These are phyloP conservation scores for Unio pictorum DNA, from an alignment of 2,888 invertebrate genomes.

Conservation along the genomic window DNA sequence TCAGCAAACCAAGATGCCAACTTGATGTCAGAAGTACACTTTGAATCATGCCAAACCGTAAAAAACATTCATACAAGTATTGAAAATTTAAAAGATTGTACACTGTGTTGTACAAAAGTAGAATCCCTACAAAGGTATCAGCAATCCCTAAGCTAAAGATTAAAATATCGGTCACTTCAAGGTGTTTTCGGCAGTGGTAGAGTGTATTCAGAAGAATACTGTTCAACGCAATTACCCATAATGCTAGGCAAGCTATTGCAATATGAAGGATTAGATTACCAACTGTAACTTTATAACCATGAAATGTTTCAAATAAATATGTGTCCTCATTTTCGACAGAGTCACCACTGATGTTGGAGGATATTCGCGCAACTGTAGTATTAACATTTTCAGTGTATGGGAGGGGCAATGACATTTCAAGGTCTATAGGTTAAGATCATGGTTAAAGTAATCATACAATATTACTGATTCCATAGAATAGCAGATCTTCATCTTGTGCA, in stretches of 20 bases:
- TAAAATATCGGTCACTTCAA: conserved; percentile 40
- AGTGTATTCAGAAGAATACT: conserved; percentile 38
- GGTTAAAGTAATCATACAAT: too few species aligned
- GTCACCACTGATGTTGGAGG: too few species aligned
- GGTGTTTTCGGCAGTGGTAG: conserved; percentile 14
- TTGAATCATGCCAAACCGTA: conserved; percentile 39
- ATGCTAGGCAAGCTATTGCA: conserved; percentile 23
- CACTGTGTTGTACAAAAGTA: conserved; percentile 41
- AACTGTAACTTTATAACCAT: conserved; percentile 39
- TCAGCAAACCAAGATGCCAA: conserved; percentile 35
- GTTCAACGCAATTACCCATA: conserved; percentile 41
- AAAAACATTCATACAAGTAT: conserved; percentile 39
- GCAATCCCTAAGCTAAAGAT: conserved; percentile 43
- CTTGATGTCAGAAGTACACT: conserved; percentile 36
- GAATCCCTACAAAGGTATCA: conserved; percentile 44
- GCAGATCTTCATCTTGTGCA: too few species aligned
- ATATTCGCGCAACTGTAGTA: too few species aligned
- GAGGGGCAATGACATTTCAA: too few species aligned
- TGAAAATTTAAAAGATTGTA: conserved; percentile 55
- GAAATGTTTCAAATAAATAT: conserved; percentile 26
- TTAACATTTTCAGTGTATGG: too few species aligned
- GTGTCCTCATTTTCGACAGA: conserved; percentile 3
- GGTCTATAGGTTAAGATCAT: too few species aligned
- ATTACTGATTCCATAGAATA: too few species aligned
- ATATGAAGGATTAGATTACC: conserved; percentile 23